phyloP scores from a whole-genome alignment of 1,140 invertebrate genomes.

The Procambarus virginalis region DNA sequence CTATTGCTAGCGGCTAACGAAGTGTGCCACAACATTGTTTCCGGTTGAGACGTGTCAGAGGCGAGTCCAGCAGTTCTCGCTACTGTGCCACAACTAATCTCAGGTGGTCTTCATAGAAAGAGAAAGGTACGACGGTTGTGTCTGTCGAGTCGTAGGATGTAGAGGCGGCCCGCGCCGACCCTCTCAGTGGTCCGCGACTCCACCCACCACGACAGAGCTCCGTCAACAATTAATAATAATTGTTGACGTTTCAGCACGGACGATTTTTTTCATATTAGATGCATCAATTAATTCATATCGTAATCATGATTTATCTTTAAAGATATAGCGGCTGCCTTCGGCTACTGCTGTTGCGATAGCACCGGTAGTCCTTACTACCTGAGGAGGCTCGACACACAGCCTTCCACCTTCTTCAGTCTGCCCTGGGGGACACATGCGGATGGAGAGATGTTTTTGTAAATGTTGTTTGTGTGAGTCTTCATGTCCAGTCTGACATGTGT shows the following conservation, averaged over 20 bases:
- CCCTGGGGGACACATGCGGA: background rate
- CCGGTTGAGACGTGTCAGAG: no score
- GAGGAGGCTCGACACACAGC: background rate
- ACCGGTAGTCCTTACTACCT: background rate
- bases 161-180: no score
- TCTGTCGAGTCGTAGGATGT: no score
- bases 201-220: no score
- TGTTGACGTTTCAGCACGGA: background rate
- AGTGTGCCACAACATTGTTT: no score
- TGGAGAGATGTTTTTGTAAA: conserved; percentile 1
- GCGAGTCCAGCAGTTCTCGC: no score
- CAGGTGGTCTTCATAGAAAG: no score
- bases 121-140: no score
- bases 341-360: background rate
- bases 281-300: background rate
- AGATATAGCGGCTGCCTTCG: background rate
- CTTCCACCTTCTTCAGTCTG: background rate
- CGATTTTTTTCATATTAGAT: background rate
- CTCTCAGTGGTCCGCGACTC: no score
- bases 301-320: background rate
- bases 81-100: no score
- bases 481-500: background rate
- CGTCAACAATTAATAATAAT: background rate
- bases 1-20: no score
- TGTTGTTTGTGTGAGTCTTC: background rate